Conservation (phyloP, 2,113 vertebrate species). For the Tetrax tetrax region DNA sequence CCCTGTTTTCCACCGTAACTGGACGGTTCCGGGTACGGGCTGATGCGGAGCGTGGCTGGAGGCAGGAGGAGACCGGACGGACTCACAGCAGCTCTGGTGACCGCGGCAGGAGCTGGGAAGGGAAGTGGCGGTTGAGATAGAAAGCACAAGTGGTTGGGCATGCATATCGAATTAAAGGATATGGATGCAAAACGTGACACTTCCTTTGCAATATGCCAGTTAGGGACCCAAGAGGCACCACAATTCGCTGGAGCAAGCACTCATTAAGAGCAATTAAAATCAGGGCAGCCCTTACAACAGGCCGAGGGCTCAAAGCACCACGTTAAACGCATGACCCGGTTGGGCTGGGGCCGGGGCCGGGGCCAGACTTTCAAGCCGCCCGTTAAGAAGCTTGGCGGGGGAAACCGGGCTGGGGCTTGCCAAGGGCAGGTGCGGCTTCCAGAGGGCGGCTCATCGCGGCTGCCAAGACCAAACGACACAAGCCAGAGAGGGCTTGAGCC, state of each 20-base stretch:
- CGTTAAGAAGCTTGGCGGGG: background rate
- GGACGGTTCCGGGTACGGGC: rapidly evolving
- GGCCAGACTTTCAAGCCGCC: rapidly evolving
- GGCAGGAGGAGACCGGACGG: rapidly evolving
- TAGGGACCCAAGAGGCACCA: background rate
- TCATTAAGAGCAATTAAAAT: background rate
- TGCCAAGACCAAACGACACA: background rate
- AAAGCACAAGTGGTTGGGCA: background rate
- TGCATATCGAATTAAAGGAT: rapidly evolving
- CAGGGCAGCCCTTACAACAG: background rate
- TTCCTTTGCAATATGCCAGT: background rate
- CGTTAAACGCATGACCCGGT: rapidly evolving
- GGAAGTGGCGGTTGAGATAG: rapidly evolving
- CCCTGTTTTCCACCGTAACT: background rate
- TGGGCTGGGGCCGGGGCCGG: rapidly evolving
- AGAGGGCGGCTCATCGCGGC: rapidly evolving
- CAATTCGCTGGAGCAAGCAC: background rate
- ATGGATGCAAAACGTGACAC: background rate
- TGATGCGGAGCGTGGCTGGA: rapidly evolving
- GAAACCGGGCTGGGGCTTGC: background rate
- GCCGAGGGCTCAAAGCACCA: too few species aligned
- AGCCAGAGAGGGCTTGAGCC: too few species aligned
- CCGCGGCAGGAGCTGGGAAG: rapidly evolving
- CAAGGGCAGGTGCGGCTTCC: rapidly evolving
- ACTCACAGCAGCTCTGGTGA: rapidly evolving